Base-by-base conservation (phyloP, 2,113 vertebrate species). In the Leucoraja erinaceus region DNA sequence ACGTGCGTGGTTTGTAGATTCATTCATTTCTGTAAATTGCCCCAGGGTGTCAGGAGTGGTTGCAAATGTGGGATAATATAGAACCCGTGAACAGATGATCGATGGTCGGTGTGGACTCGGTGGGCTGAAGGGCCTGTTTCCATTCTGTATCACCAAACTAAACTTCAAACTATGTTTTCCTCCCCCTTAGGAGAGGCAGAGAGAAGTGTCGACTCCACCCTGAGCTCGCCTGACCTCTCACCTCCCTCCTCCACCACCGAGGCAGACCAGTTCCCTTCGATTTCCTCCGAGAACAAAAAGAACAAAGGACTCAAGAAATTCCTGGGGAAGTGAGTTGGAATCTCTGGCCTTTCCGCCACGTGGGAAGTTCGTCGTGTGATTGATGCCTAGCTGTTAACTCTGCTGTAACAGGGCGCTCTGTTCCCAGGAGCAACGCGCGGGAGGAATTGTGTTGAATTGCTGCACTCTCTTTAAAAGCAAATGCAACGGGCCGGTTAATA, bases 301-400 rank as follows among this genome's bases (percentile, higher is more conserved):
- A 99, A 97, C 94, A 98, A 97, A 95, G 98, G 98, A 94, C 98
- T 99, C 95, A 98, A 96, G 95, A 99, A 97, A 95, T 97, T 99
- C 94, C 99, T 98, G 98, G 99, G 98, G 95, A 99, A 98, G 99
- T 99, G 96, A 98, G 98, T 96, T 90, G 61, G 0, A 75, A 28
- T 47, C 38, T 47, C 25, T 22, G 25, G 38, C 25, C 18, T 74
- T 33, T 78, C 3, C 10, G 9, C 3, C 4, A 33, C 6, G 22
- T 31, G 38, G 8, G 88, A 38, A 38, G n/a, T 5, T 47, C 5
- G 31, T 18, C 22, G 31, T 70, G 38, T 31, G 18, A 84, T 56
- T 6, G 10, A 25, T 28, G 56, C 3, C 1, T 47, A n/a, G 63
- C 5, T 68, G 18, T 90, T 68, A 22, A 20, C 63, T 38, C 4